A percentile compares a stretch with the other conserved stretches of the same genome.
Conservation (phyloP, 2,113 vertebrate species). For the Eurystomus gularis region DNA sequence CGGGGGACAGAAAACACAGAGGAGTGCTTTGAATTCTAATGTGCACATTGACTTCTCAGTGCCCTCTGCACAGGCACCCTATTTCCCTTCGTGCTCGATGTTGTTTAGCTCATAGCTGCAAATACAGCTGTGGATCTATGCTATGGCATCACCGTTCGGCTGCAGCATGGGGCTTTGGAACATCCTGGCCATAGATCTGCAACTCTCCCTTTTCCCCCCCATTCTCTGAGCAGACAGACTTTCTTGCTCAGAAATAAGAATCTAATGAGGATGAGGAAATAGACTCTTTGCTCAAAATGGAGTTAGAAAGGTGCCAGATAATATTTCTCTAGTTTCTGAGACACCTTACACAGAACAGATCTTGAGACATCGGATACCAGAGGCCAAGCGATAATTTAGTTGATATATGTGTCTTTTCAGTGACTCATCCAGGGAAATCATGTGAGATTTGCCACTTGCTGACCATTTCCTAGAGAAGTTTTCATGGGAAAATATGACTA, state of each 20-base stretch:
- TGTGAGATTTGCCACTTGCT: not conserved
- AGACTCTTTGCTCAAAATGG: not conserved
- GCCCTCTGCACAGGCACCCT: not conserved
- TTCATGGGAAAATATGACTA: not conserved
- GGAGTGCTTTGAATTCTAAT: conserved; percentile 57
- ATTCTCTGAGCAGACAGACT: not conserved
- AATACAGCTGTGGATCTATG: not conserved
- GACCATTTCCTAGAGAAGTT: not conserved
- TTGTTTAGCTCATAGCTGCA: not conserved
- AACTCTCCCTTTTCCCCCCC: not conserved
- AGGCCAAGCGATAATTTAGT: not conserved
- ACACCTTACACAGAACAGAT: not conserved
- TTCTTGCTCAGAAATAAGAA: not conserved
- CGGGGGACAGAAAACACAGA: not conserved
- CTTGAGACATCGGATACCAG: not conserved
- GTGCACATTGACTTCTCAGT: not conserved
- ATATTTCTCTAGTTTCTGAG: not conserved
- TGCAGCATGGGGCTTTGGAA: no score
- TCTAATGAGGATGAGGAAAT: not conserved
- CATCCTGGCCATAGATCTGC: not conserved
- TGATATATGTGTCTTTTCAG: not conserved
- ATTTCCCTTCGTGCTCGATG: not conserved
- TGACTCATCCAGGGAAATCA: not conserved
- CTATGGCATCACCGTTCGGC: not conserved
- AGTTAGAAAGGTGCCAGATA: not conserved